Conservation (phyloP, 2,797 vertebrate genomes). For the Manis crassicaudata region DNA sequence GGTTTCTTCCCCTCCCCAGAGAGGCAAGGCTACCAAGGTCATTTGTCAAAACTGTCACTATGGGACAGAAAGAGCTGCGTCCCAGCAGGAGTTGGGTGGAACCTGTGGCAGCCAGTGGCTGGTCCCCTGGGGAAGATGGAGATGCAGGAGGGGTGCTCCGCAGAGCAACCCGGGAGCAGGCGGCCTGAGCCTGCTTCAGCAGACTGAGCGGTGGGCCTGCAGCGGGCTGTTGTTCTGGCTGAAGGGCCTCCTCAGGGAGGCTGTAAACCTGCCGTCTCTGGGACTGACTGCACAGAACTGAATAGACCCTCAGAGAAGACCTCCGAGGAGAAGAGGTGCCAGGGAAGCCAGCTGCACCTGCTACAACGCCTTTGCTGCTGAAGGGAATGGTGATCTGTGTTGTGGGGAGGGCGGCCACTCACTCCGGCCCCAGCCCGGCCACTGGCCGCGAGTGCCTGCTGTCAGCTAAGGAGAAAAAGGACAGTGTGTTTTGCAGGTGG, state of each 20-base stretch:
- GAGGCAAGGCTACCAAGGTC: background rate
- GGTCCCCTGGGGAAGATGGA: background rate
- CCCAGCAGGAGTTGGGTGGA: background rate
- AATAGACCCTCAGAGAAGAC: background rate
- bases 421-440: too few species aligned
- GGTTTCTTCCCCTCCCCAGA: background rate
- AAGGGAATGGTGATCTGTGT: background rate
- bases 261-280: rapidly evolving
- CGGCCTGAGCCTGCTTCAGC: background rate
- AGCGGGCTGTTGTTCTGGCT: background rate
- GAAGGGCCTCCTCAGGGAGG: background rate
- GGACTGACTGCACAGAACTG: background rate
- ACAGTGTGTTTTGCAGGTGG: background rate
- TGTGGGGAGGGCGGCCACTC: background rate
- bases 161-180: background rate
- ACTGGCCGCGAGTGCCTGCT: background rate
- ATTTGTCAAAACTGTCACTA: background rate
- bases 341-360: background rate
- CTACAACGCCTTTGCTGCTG: background rate
- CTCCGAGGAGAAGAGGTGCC: background rate
- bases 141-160: background rate
- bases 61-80: background rate
- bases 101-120: background rate
- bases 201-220: rapidly evolving
- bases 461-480: background rate